Evolutionary conservation across 2,888 invertebrate species (phyloP), one percentile per base, ranked within the genome.

Genomic region (Nomada lathburiana): DNA sequence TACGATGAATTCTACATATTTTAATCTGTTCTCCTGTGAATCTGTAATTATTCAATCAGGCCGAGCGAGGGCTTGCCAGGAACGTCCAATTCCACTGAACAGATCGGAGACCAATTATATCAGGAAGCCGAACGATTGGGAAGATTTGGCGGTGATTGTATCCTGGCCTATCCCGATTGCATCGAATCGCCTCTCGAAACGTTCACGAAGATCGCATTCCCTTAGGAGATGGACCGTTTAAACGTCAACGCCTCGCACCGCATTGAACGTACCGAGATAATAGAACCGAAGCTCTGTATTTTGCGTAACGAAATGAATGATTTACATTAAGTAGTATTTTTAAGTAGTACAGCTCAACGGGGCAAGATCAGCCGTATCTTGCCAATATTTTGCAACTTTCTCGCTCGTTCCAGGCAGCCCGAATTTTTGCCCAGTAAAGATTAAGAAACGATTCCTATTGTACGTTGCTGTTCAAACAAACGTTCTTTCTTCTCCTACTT

Each of bases 91-190:
- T 90, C 90, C 82, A 90, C 83, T 86, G 88, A 88, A 79, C 88
- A 81, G 82, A 90, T 86, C 88, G 86, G 90, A 84, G 85, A 90
- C 79, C 89, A 91, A 88, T 88, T 90, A 88, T 94, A 94, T 90
- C 89, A 88, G 85, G 91, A 92, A 85, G 94, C 94, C 63, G 94
- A 94, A 86, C 84, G 86, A 87, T 84, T 91, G 87, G 94, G 94
- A 60, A 91, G 88, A 84, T 90, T 90, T 86, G 92, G 91, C 55
- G 90, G 89, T 76, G 90, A 93, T 89, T 94, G 94, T 85, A 76
- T 85, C 83, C 80, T 87, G 86, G 89, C 90, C 83, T 94, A 93
- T 87, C 88, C 90, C 59, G 87, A 89, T 86, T 94, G 94, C 89
- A 86, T 86, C 85, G 89, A 91, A 81, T 94, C 94, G 72, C 93